Percentiles rank a stretch among this genome's conserved stretches.
Conservation (phyloP, 2,888 invertebrate genomes). For the Hydraecia micacea region DNA sequence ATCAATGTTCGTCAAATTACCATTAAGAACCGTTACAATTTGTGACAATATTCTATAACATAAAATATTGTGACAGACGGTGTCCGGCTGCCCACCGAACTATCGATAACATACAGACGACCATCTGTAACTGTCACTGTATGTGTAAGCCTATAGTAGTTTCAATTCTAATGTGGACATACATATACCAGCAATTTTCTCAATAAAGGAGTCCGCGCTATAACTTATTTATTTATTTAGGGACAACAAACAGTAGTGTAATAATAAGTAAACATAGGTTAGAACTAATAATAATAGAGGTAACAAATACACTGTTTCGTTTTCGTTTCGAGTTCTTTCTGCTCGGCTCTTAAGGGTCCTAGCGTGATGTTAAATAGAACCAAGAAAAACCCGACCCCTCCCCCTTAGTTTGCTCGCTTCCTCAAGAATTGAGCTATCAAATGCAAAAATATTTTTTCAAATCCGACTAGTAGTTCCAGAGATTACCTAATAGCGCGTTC, state of each 20-base stretch:
- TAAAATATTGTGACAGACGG: slow-evolving; percentile 58
- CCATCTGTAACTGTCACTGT: slow-evolving; percentile 45
- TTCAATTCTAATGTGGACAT: slow-evolving; percentile 20
- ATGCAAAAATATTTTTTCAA: not conserved
- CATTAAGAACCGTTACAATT: slow-evolving; percentile 48
- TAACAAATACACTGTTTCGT: too few species aligned
- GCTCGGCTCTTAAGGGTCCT: not conserved
- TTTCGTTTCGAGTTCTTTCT: too few species aligned
- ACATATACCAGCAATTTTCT: slow-evolving; percentile 2
- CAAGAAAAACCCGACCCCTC: too few species aligned
- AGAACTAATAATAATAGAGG: too few species aligned
- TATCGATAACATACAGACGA: slow-evolving; percentile 35
- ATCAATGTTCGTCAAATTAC: slow-evolving; percentile 53
- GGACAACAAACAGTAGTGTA: too few species aligned
- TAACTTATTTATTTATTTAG: not conserved
- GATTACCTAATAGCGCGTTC: not conserved
- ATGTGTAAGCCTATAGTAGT: not conserved
- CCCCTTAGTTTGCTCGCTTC: too few species aligned
- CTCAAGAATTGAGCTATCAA: not conserved
- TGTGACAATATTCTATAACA: slow-evolving; percentile 53
- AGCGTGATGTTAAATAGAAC: not conserved
- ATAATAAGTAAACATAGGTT: too few species aligned
- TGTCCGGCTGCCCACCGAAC: slow-evolving; percentile 17
- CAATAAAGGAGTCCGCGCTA: not conserved
- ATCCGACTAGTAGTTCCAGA: not conserved